A percentile compares a stretch with the other conserved stretches of the same genome.
Evolutionary conservation across 2,113 vertebrate species (phyloP).

Genomic region (Vimba vimba): DNA sequence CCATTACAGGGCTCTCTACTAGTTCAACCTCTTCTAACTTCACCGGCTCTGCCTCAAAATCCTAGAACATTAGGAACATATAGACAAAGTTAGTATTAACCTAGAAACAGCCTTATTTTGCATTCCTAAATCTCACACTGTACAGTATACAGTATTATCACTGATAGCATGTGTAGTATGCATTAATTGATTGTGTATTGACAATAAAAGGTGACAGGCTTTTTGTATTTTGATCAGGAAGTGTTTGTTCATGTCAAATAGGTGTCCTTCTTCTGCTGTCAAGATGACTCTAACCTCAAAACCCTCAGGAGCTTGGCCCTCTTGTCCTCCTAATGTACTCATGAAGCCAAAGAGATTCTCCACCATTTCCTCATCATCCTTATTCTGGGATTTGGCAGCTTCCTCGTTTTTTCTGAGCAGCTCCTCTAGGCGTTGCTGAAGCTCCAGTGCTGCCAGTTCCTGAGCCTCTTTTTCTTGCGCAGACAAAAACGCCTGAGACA

Average conservation of each 20-base stretch:
- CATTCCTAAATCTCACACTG: background rate
- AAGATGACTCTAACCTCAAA: slow-evolving; percentile 73
- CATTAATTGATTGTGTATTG: background rate
- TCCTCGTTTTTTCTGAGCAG: slow-evolving; percentile 8
- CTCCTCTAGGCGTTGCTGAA: slow-evolving; percentile 53
- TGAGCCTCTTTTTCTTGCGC: slow-evolving; percentile 45
- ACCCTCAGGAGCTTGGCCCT: slow-evolving; percentile 66
- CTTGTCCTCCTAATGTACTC: slow-evolving; percentile 65
- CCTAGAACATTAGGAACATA: slow-evolving; percentile 4
- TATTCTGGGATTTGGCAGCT: slow-evolving; percentile 44
- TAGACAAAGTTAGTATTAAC: background rate
- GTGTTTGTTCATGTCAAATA: background rate
- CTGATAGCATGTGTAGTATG: background rate
- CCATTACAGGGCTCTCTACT: slow-evolving; percentile 5
- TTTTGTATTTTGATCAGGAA: background rate
- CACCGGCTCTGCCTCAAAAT: slow-evolving; percentile 14
- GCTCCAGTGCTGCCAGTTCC: slow-evolving; percentile 45
- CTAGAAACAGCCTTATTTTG: background rate
- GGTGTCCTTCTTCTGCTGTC: background rate
- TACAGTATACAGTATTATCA: slow-evolving; percentile 6
- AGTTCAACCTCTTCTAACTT: slow-evolving; percentile 10
- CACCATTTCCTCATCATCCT: slow-evolving; percentile 76
- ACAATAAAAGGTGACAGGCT: background rate
- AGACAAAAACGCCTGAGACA: slow-evolving; percentile 65
- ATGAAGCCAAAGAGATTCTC: slow-evolving; percentile 78